These are phyloP conservation scores for Pipistrellus pipistrellus DNA, from an alignment of 2,797 vertebrate genomes.

Conservation along the genomic window DNA sequence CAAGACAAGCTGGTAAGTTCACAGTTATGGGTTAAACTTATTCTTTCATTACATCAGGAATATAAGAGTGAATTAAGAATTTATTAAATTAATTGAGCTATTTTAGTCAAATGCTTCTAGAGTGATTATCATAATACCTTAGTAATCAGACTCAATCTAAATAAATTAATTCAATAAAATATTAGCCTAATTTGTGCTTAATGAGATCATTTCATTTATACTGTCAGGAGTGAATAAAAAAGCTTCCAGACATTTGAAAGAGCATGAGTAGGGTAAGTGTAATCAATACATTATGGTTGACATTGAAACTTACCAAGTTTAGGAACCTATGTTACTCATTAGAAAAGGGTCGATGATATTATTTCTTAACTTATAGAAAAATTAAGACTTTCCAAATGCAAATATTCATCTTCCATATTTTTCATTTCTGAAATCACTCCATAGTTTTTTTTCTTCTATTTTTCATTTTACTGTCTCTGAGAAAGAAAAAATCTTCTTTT, in stretches of 20 bases:
- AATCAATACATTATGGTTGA: neutral
- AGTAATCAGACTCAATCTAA: constrained; percentile 75
- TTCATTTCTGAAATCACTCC: constrained; percentile 3
- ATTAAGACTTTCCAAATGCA: neutral
- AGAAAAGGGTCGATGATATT: neutral
- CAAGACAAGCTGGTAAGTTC: neutral
- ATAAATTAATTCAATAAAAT: constrained; percentile 74
- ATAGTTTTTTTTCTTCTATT: neutral
- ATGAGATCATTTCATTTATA: constrained; percentile 66
- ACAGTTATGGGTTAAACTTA: constrained; percentile 21
- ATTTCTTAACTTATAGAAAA: neutral
- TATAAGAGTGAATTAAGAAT: constrained; percentile 63
- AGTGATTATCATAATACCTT: constrained; percentile 63
- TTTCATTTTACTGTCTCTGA: constrained; percentile 35
- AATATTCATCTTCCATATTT: neutral
- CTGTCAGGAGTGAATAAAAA: constrained; percentile 14
- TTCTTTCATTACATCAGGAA: constrained; percentile 51
- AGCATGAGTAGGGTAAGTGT: neutral
- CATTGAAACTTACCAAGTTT: neutral
- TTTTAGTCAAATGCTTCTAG: constrained; percentile 70
- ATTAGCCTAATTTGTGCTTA: constrained; percentile 69
- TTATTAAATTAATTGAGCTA: constrained; percentile 65
- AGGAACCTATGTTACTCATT: neutral
- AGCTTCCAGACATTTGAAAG: constrained; percentile 46
- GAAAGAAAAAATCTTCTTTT: neutral